Conservation (phyloP, 2,113 vertebrate species). For the Seriola rivoliana region DNA sequence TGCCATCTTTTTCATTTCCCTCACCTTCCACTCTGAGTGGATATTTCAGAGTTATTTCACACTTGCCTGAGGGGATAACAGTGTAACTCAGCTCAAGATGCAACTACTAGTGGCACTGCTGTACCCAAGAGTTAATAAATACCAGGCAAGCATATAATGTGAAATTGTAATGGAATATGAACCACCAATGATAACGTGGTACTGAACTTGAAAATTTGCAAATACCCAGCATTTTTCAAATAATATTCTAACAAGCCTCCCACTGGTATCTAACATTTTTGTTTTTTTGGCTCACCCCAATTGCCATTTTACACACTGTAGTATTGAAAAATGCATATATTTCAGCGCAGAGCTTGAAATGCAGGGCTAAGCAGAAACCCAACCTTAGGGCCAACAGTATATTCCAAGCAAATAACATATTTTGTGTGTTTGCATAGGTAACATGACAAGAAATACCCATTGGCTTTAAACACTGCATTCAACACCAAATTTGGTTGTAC, state of each 20-base stretch:
- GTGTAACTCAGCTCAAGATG: slow-evolving; percentile 51
- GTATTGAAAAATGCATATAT: not conserved
- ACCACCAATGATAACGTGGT: slow-evolving; percentile 36
- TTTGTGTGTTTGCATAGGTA: not conserved
- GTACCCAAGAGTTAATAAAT: slow-evolving; percentile 66
- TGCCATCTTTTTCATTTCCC: slow-evolving; percentile 52
- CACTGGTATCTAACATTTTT: not conserved
- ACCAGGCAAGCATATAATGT: slow-evolving; percentile 60
- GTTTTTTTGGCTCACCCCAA: not conserved
- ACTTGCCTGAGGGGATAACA: slow-evolving; percentile 57
- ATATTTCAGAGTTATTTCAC: slow-evolving; percentile 67
- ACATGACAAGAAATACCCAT: no score
- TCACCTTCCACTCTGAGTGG: slow-evolving; percentile 56
- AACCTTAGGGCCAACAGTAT: not conserved
- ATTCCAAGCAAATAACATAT: not conserved
- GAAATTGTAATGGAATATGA: slow-evolving; percentile 65
- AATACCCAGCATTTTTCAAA: slow-evolving; percentile 18
- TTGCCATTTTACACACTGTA: not conserved
- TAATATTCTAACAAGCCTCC: not conserved
- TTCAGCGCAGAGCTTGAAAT: no score
- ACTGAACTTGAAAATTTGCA: slow-evolving; percentile 26
- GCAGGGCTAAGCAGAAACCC: not conserved
- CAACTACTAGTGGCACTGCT: slow-evolving; percentile 42
- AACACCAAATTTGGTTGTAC: not conserved
- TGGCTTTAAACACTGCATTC: not conserved